phyloP scores from a whole-genome alignment of 2,888 invertebrate species.

The Glaucopsyche alexis region DNA sequence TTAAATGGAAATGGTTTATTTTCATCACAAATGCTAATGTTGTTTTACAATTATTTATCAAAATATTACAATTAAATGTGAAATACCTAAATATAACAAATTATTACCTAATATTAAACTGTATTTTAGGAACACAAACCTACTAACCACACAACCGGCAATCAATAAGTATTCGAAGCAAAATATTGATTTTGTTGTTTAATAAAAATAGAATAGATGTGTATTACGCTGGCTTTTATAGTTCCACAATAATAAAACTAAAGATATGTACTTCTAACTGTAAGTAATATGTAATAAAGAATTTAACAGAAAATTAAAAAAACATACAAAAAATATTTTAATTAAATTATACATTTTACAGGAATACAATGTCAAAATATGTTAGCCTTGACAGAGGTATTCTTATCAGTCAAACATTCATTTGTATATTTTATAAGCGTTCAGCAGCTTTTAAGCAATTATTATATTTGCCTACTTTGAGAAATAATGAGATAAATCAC shows the following conservation, averaged over 20 bases:
- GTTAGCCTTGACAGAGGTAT: slow-evolving; percentile 7
- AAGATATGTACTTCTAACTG: neutral
- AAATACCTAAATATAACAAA: neutral
- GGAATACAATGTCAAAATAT: slow-evolving; percentile 4
- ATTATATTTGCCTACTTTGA: slow-evolving; percentile 24
- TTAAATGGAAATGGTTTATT: slow-evolving; percentile 21
- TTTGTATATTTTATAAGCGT: neutral
- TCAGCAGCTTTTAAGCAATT: slow-evolving; percentile 1
- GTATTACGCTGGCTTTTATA: neutral
- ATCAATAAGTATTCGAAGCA: neutral
- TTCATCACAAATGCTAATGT: slow-evolving; percentile 7
- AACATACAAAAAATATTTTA: slow-evolving; percentile 25
- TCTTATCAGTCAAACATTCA: slow-evolving; percentile 19
- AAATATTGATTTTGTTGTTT: neutral
- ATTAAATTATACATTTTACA: slow-evolving; percentile 28
- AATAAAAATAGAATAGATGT: neutral
- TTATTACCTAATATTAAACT: neutral
- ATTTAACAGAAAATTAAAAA: slow-evolving; percentile 8
- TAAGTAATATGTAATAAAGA: neutral
- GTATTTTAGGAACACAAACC: slow-evolving; percentile 18
- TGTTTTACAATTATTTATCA: slow-evolving; percentile 5
- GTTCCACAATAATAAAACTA: neutral
- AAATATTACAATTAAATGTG: slow-evolving; percentile 23
- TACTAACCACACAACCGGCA: neutral
- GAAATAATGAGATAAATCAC: slow-evolving; percentile 4